Evolutionary conservation across 2,113 vertebrate genomes (phyloP).

Genomic region (Uropsilus gracilis): DNA sequence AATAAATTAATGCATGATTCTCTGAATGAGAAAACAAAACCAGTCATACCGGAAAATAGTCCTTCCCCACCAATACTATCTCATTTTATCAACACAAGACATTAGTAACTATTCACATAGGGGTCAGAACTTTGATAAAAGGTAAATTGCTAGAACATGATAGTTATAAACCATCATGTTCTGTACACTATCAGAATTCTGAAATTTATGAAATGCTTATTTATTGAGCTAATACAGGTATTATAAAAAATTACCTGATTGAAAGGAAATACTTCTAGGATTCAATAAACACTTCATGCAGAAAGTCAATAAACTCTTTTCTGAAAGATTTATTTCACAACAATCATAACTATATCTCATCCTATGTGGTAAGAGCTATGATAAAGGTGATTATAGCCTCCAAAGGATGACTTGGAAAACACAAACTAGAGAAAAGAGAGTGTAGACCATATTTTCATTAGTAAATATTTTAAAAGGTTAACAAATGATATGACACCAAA

Average conservation of each 20-base stretch:
- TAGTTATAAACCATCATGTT: neutral
- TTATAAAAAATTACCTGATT: conserved; percentile 22
- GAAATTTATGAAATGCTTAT: neutral
- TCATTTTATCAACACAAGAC: neutral
- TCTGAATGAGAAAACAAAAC: neutral
- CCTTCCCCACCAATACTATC: neutral
- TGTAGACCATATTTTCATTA: neutral
- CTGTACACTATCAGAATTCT: neutral
- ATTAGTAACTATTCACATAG: neutral
- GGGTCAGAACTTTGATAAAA: neutral
- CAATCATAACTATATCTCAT: conserved; percentile 21
- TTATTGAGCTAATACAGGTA: neutral
- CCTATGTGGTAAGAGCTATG: neutral
- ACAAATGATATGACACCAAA: neutral
- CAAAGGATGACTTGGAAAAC: neutral
- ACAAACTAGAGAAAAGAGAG: neutral
- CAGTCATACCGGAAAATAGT: neutral
- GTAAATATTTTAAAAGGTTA: neutral
- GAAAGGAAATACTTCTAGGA: conserved; percentile 38
- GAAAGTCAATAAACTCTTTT: conserved; percentile 41
- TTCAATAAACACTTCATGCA: conserved; percentile 42
- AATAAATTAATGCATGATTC: neutral
- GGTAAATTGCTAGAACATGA: neutral
- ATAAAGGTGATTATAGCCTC: neutral
- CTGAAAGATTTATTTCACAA: conserved; percentile 45